Base-by-base conservation (phyloP, 1,140 invertebrate species). In the Drosophila simulans region DNA sequence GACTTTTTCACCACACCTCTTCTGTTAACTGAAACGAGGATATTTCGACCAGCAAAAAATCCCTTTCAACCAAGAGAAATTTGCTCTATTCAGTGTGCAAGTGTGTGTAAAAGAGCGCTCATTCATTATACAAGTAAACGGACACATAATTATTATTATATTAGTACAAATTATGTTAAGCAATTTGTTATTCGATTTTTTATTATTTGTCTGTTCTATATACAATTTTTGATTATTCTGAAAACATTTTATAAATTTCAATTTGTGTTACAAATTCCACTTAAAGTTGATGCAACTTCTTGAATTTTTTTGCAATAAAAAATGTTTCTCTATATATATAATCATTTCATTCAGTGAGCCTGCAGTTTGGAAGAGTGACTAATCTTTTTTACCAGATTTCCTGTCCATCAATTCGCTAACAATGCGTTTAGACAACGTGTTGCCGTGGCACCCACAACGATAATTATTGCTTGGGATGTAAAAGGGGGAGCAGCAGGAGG, bases 381-480 rank as follows among this genome's bases (percentile, higher is more conserved):
- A 11, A 13, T 48, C 46, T 48, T 39, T 48, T 46, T 37, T 37
- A 39, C 15, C 25, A 27, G 58, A 40, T 66, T 49, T 40, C 11
- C 42, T 27, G 45, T 39, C 34, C 54, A 59, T 53, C 31, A 65
- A 49, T 57, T 17, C 40, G 51, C 25, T 22, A 63, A 65, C 66
- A 89, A 80, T 84, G 80, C 72, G 83, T 84, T 83, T 55, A 77
- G 89, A 77, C 75, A 86, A 73, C 79, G 82, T 80, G 55, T 68
- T 63, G 83, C 46, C 53, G 20, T 17, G 27, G 35, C 42, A 46
- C 20, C 42, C 12, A 8, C 37, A 39, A 37, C 39, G 45, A 45
- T 56, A 69, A 55, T 60, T 70, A 63, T 59, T 59, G 52, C 43
- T 34, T 25, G 51, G 34, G 34, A 39, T 27, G 35, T 37, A 5